Evolutionary conservation across 2,888 invertebrate genomes (phyloP), one percentile per base, ranked within the genome.

Genomic region (Chrysolina oricalcia): DNA sequence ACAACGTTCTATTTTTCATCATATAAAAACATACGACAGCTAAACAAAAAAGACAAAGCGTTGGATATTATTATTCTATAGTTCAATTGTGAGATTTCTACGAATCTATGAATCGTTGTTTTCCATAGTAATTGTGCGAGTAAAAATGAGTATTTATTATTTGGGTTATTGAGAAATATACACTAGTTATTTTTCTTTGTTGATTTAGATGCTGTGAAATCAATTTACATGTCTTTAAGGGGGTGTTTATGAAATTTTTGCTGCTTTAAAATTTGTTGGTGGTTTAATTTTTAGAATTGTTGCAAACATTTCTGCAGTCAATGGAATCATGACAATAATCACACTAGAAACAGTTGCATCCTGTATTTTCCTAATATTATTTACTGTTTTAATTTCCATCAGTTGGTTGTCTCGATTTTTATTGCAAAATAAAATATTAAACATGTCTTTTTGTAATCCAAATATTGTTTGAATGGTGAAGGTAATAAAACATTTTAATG

Each of bases 401-500:
- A 46, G 48, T 19, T 27, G 41, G 10, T 62, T 15, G 17, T 62
- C 17, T 41, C 46, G 48, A 21, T 71, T 63, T 71, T 23, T 5
- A 19, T 64, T 65, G 63, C 62, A 13, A 17, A 17, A 53, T n/a
- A 23, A 17, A 64, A 64, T 50, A 48, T 0, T 19, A 11, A 40
- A 21, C 15, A 1, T 15, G 43, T 43, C 23, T 59, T 35, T 59
- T 72, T 62, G 59, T 72, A 41, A 48, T 21, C n/a, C 53, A 27
- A 40, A 66, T 19, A 59, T 62, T 68, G 41, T 68, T 72, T 68
- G 15, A 17, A 59, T 67, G 72, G 72, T 72, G 72, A 72, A 46
- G 72, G 72, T 67, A 72, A 67, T 72, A 72, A 72, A 72, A 21
- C n/a, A 50, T 48, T 23, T 67, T 17, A 35, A 67, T 50, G 67